These are phyloP conservation scores for Drosophila quadrilineata DNA, from an alignment of 1,140 invertebrate genomes.

Conservation along the genomic window DNA sequence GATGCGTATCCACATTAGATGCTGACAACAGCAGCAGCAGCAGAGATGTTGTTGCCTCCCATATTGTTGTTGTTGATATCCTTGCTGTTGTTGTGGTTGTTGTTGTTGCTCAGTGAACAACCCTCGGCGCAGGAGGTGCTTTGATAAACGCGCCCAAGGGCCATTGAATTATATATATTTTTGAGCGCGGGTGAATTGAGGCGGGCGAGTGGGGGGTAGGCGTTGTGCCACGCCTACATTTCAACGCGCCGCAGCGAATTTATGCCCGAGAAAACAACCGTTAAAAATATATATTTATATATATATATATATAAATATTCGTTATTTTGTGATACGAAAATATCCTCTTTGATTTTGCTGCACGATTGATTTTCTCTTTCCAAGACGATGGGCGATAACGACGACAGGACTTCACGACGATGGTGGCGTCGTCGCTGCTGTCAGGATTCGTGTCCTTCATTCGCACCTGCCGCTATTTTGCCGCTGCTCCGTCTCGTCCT, in stretches of 20 bases:
- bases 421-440: background rate
- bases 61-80: conserved; percentile 4
- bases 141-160: conserved; percentile 64
- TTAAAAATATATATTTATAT: conserved; percentile 14
- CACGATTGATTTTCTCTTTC: conserved; percentile 72
- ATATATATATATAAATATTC: background rate
- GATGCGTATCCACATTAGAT: conserved; percentile 74
- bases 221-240: conserved; percentile 46
- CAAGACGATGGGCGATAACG: too few species aligned
- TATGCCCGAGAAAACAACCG: background rate
- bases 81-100: conserved; percentile 1
- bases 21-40: conserved; percentile 36
- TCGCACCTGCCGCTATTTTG: conserved; percentile 69
- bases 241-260: conserved; percentile 44
- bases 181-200: conserved; percentile 6
- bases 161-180: conserved; percentile 37
- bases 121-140: conserved; percentile 62
- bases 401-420: too few species aligned
- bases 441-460: conserved; percentile 54
- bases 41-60: background rate
- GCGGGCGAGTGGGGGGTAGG: background rate
- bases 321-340: conserved; percentile 14
- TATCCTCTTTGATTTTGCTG: conserved; percentile 56
- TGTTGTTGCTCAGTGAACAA: conserved; percentile 35
- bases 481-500: background rate